Conservation (phyloP, 2,113 vertebrate species). For the Aleadryas rufinucha region DNA sequence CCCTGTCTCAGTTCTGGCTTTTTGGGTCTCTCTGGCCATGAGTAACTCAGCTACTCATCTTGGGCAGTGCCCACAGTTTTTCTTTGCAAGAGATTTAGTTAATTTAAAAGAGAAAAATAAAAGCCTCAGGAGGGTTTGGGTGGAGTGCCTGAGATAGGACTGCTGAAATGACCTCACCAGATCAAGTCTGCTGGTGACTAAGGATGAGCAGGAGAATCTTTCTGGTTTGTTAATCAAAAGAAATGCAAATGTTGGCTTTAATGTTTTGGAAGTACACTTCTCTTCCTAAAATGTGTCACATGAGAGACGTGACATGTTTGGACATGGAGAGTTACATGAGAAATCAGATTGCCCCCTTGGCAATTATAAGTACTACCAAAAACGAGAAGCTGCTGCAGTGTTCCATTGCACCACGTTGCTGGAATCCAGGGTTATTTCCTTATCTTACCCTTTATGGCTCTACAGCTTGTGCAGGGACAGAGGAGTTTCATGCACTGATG, state of each 20-base stretch:
- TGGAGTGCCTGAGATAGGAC: neutral
- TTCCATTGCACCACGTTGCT: neutral
- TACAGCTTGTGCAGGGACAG: neutral
- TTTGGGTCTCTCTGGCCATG: neutral
- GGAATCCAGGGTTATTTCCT: neutral
- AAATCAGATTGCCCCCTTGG: neutral
- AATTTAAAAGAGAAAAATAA: neutral
- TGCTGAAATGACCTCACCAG: neutral
- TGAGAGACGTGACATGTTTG: neutral
- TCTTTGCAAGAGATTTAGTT: neutral
- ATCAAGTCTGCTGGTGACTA: neutral
- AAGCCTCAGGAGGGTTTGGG: neutral
- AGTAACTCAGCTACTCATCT: neutral
- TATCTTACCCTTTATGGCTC: neutral
- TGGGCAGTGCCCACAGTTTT: neutral
- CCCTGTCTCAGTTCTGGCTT: neutral
- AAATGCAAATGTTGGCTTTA: neutral
- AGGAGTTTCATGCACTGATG: neutral
- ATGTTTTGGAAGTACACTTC: neutral
- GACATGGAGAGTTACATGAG: neutral
- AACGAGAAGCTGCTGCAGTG: fast-evolving
- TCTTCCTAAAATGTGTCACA: neutral
- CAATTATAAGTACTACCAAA: fast-evolving
- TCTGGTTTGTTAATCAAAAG: neutral
- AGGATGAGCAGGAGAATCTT: neutral